Percentiles rank a stretch among this genome's conserved stretches.
These are phyloP conservation scores for Agrenia bidenticulata DNA, from an alignment of 2,888 invertebrate genomes.

Conservation along the genomic window DNA sequence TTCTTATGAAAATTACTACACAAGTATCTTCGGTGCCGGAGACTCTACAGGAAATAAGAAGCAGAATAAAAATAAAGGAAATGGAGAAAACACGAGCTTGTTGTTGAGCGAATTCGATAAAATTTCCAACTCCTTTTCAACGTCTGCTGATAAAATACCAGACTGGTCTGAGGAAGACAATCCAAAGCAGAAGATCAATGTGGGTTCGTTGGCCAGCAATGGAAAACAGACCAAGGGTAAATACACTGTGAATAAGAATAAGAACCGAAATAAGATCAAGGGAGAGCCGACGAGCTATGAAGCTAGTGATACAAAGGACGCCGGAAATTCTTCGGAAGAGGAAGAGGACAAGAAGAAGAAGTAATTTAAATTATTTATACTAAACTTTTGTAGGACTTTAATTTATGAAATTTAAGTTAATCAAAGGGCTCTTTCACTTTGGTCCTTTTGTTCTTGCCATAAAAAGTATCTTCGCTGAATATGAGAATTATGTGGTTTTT, in stretches of 20 bases:
- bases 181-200: slow-evolving; percentile 16
- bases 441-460: too few species aligned
- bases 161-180: slow-evolving; percentile 29
- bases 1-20: slow-evolving; percentile 5
- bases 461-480: too few species aligned
- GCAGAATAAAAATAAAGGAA: neutral
- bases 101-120: slow-evolving; percentile 22
- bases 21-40: slow-evolving; percentile 15
- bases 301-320: slow-evolving; percentile 19
- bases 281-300: slow-evolving; percentile 3
- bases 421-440: too few species aligned
- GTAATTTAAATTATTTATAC: neutral
- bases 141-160: slow-evolving; percentile 22
- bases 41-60: neutral
- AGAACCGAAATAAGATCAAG: slow-evolving; percentile 16
- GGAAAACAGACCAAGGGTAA: slow-evolving; percentile 16
- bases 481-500: too few species aligned
- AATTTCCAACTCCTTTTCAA: slow-evolving; percentile 22
- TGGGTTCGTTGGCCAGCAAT: neutral
- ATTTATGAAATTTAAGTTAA: too few species aligned
- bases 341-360: slow-evolving; percentile 32
- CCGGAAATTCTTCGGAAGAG: slow-evolving; percentile 32
- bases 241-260: slow-evolving; percentile 35
- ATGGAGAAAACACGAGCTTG: slow-evolving; percentile 11
- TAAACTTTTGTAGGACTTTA: too few species aligned